Conservation (phyloP, 2,888 invertebrate genomes). For the Molorchus minor region DNA sequence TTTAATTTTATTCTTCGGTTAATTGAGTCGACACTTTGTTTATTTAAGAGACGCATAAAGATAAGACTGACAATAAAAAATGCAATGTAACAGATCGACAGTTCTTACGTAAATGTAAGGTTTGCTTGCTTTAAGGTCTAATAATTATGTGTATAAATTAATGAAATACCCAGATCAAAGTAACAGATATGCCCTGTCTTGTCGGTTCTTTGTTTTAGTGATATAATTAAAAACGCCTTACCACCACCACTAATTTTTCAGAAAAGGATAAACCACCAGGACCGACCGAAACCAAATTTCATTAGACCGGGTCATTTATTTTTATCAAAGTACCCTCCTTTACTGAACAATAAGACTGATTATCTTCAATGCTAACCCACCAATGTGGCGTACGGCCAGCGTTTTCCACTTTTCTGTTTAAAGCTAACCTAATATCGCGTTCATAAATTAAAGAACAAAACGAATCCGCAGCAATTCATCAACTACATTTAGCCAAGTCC, state of each 20-base stretch:
- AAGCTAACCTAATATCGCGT: conserved; percentile 20
- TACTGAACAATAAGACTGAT: conserved; percentile 18
- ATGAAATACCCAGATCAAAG: too few relatives aligned
- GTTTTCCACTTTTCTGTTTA: conserved; percentile 18
- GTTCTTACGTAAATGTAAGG: too few relatives aligned
- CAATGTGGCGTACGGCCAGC: conserved; percentile 18
- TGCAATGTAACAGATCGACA: too few relatives aligned
- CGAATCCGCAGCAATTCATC: conserved; percentile 51
- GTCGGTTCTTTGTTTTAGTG: too few relatives aligned
- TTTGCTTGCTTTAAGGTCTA: too few relatives aligned
- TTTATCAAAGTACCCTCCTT: conserved; percentile 23
- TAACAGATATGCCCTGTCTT: too few relatives aligned
- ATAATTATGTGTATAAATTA: too few relatives aligned
- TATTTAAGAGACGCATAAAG: too few relatives aligned
- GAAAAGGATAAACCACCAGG: background rate
- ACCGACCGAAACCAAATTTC: conserved; percentile 21
- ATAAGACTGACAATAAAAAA: too few relatives aligned
- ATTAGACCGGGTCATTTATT: conserved; percentile 23
- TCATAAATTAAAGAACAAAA: conserved; percentile 48
- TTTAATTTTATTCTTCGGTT: too few relatives aligned
- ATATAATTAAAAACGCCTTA: background rate
- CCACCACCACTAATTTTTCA: background rate
- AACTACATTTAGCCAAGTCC: conserved; percentile 45
- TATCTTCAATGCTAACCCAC: conserved; percentile 17
- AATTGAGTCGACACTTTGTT: too few relatives aligned